phyloP scores from a whole-genome alignment of 2,888 invertebrate species.

The Chalcosyrphus nemorum region DNA sequence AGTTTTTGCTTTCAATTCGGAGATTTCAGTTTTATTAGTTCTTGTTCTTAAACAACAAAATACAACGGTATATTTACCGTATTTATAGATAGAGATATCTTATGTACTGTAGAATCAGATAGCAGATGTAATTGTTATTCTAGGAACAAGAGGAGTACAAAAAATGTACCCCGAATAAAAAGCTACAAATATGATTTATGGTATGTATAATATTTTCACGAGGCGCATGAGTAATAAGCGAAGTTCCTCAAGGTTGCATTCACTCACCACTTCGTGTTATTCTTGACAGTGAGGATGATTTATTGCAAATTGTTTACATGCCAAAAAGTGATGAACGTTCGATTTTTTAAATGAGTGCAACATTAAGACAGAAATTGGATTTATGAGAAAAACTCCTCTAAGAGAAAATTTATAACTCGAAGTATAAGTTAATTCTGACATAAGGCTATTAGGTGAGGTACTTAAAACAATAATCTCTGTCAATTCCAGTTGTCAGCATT shows the following conservation, averaged over 20 bases:
- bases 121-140: conserved; percentile 8
- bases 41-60: conserved; percentile 30
- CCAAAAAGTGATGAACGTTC: too few relatives aligned
- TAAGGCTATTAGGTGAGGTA: too few relatives aligned
- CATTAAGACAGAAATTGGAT: too few relatives aligned
- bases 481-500: too few relatives aligned
- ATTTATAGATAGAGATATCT: conserved; percentile 20
- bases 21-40: neutral
- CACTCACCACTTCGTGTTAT: conserved; percentile 29
- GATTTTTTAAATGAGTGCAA: too few relatives aligned
- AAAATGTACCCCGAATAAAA: too few relatives aligned
- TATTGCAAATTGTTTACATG: neutral
- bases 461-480: too few relatives aligned
- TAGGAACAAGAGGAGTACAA: conserved; percentile 1
- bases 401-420: too few relatives aligned
- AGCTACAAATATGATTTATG: conserved; percentile 23
- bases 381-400: too few relatives aligned
- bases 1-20: conserved; percentile 35
- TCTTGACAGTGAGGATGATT: neutral
- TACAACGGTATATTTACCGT: conserved; percentile 55
- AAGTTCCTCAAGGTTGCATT: conserved; percentile 54
- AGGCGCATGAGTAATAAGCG: neutral
- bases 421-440: too few relatives aligned
- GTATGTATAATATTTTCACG: conserved; percentile 6
- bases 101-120: neutral